These are phyloP conservation scores for Pipistrellus nathusii DNA, from an alignment of 2,797 vertebrate species.

Conservation along the genomic window DNA sequence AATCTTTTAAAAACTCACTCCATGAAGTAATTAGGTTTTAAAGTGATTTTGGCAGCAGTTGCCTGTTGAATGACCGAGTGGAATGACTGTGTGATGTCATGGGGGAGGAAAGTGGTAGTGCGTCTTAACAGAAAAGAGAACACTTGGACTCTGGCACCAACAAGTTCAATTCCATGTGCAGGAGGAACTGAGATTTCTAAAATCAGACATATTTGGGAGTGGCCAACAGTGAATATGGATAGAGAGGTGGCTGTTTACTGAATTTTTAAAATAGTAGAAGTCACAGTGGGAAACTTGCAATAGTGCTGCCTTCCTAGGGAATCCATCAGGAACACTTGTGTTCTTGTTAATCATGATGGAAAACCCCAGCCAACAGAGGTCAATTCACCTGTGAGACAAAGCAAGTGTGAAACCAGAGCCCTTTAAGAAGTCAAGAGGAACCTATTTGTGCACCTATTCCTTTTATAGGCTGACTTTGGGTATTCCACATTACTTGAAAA, in stretches of 20 bases:
- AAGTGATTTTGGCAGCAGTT: not conserved
- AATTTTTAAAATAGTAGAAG: not conserved
- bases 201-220: not conserved
- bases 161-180: not conserved
- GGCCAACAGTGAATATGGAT: not conserved
- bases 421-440: not conserved
- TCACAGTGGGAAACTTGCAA: not conserved
- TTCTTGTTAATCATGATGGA: not conserved
- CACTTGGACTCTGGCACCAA: not conserved
- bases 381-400: conserved; percentile 8
- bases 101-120: not conserved
- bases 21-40: not conserved
- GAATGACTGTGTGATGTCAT: too few species aligned
- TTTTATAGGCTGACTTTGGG: not conserved
- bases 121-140: not conserved
- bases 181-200: not conserved
- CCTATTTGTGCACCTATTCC: not conserved
- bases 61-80: not conserved
- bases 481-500: conserved; percentile 28
- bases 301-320: not conserved
- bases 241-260: not conserved
- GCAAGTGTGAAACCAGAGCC: not conserved
- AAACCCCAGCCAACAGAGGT: not conserved
- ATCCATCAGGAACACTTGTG: not conserved
- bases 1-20: not conserved